Conservation (phyloP, 2,113 vertebrate genomes). For the Campylorhamphus procurvoides region DNA sequence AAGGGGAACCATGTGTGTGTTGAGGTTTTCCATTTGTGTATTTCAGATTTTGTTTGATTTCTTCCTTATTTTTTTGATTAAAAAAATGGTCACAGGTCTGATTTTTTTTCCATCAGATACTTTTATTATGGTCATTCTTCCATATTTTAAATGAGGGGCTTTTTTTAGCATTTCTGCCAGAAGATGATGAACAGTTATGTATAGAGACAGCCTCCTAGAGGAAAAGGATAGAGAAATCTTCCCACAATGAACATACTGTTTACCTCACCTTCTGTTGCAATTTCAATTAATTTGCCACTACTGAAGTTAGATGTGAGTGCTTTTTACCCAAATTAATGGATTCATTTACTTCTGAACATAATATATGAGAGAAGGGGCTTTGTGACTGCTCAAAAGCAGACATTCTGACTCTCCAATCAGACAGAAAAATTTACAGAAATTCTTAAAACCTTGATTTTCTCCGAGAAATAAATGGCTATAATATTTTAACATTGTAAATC, state of each 20-base stretch:
- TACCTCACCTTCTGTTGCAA: background rate
- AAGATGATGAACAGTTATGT: background rate
- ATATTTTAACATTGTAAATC: background rate
- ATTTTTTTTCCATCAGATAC: background rate
- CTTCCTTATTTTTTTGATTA: background rate
- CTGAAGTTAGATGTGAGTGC: background rate
- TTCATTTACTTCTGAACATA: background rate
- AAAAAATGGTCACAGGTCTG: background rate
- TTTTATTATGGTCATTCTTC: background rate
- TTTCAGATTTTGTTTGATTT: background rate
- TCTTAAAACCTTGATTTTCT: background rate
- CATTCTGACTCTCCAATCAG: background rate
- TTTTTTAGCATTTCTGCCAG: background rate
- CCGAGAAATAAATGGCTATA: background rate
- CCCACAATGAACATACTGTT: background rate
- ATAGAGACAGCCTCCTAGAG: background rate
- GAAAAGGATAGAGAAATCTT: background rate
- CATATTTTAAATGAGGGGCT: background rate
- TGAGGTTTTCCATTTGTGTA: background rate
- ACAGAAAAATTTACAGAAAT: background rate
- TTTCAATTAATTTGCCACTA: background rate
- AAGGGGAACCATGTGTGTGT: background rate
- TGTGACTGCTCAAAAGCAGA: background rate
- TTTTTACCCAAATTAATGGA: background rate
- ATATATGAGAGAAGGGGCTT: background rate